A percentile compares a stretch with the other conserved stretches of the same genome.
Conservation (phyloP, 2,888 invertebrate species). For the Marasmarcha lunaedactyla region DNA sequence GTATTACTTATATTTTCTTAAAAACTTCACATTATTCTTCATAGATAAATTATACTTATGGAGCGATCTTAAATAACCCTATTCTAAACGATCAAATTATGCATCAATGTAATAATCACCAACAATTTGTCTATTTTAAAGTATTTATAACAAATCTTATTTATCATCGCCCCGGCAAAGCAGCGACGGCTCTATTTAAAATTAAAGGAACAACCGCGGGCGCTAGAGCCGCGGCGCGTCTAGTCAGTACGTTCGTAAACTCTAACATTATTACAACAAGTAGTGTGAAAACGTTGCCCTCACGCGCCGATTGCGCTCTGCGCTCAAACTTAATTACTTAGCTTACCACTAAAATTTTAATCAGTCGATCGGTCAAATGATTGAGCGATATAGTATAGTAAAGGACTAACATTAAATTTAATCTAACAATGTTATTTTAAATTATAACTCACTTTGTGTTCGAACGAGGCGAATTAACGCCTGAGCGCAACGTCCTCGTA, state of each 20-base stretch:
- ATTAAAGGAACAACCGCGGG: constrained; percentile 40
- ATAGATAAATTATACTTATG: constrained; percentile 69
- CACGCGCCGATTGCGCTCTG: constrained; percentile 21
- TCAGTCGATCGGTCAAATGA: constrained; percentile 71
- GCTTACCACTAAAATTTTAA: constrained; percentile 71
- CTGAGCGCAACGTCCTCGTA: constrained; percentile 21
- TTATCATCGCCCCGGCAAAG: constrained; percentile 26
- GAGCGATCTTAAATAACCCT: constrained; percentile 70
- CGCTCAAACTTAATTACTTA: constrained; percentile 48
- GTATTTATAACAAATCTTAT: constrained; percentile 59
- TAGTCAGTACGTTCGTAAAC: constrained; percentile 44
- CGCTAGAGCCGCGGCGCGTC: constrained; percentile 25
- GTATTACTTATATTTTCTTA: constrained; percentile 55
- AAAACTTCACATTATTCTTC: constrained; percentile 53
- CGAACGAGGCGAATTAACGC: constrained; percentile 38
- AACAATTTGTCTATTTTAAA: constrained; percentile 62
- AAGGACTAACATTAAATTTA: constrained; percentile 70
- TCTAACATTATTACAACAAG: constrained; percentile 50
- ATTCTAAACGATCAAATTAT: constrained; percentile 68
- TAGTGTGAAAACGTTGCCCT: constrained; percentile 19
- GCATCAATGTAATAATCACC: constrained; percentile 54
- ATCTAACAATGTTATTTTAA: constrained; percentile 70
- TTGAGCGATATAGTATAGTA: constrained; percentile 71
- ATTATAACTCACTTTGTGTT: constrained; percentile 63
- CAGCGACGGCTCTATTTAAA: constrained; percentile 32